phyloP scores from a whole-genome alignment of 1,140 invertebrate species.

The Anoplophora glabripennis region DNA sequence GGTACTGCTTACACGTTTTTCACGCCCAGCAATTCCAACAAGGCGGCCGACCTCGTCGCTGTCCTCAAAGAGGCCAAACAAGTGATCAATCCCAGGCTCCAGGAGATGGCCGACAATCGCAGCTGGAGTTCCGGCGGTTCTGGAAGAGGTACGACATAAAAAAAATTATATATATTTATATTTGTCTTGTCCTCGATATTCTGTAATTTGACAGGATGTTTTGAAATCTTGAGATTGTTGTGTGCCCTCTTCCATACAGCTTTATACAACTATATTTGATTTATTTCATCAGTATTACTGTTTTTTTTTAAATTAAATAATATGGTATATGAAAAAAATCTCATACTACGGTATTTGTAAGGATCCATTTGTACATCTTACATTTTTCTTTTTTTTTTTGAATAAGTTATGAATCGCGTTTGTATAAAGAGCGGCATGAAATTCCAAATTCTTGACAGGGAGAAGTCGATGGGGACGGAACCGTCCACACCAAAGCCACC shows the following conservation, averaged over 20 bases:
- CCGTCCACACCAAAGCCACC: slow-evolving; percentile 33
- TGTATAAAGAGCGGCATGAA: not conserved
- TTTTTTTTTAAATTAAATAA: too few relatives aligned
- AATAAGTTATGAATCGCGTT: not conserved
- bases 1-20: slow-evolving; percentile 99
- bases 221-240: not conserved
- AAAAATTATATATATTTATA: not conserved
- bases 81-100: slow-evolving; percentile 72
- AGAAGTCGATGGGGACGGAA: slow-evolving; percentile 41
- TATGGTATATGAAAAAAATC: too few relatives aligned
- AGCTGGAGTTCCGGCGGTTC: slow-evolving; percentile 30
- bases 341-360: not conserved
- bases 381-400: not conserved
- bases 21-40: slow-evolving; percentile 87
- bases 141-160: slow-evolving; percentile 27
- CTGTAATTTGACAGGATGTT: not conserved
- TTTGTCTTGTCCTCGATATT: not conserved
- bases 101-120: slow-evolving; percentile 58
- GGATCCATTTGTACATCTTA: not conserved
- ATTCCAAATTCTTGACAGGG: slow-evolving; percentile 5
- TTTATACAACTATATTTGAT: too few relatives aligned
- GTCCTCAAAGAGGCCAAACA: slow-evolving; percentile 95
- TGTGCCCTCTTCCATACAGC: not conserved
- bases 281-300: too few relatives aligned
- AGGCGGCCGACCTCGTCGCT: slow-evolving; percentile 87